Evolutionary conservation across 2,113 vertebrate species (phyloP).

Genomic region (Typhlomys cinereus): DNA sequence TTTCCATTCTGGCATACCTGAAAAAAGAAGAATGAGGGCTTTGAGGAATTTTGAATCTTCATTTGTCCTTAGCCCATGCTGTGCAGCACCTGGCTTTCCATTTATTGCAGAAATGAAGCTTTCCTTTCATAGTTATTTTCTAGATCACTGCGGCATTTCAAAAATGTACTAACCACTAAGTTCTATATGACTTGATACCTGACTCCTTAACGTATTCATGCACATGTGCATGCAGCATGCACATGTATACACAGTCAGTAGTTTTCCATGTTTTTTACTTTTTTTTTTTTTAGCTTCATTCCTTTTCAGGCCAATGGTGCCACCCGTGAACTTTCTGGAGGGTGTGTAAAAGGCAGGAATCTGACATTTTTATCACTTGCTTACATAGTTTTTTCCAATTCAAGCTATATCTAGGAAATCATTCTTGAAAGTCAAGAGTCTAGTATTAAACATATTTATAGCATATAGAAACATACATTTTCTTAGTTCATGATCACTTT

Average conservation of each 20-base stretch:
- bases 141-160: slow-evolving; percentile 45
- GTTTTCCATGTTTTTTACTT: not conserved
- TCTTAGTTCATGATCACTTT: not conserved
- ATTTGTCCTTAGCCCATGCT: slow-evolving; percentile 59
- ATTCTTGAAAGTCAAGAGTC: slow-evolving; percentile 22
- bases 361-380: not conserved
- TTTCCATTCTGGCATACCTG: slow-evolving; percentile 62
- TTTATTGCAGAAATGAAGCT: slow-evolving; percentile 45
- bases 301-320: not conserved
- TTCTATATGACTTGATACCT: not conserved
- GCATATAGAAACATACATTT: slow-evolving; percentile 31
- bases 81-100: slow-evolving; percentile 15
- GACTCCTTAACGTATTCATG: not conserved
- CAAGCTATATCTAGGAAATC: not conserved
- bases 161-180: slow-evolving; percentile 32
- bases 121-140: slow-evolving; percentile 58
- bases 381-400: not conserved
- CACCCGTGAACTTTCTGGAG: not conserved
- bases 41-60: slow-evolving; percentile 65
- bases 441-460: slow-evolving; percentile 2
- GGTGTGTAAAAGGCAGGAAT: not conserved
- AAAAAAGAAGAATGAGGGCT: slow-evolving; percentile 66
- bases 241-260: too few species aligned
- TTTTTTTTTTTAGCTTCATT: not conserved
- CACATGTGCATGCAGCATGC: too few species aligned